Percentiles rank a stretch among this genome's conserved stretches.
Evolutionary conservation across 2,888 invertebrate species (phyloP).

Genomic region (Harpagoxenus sublaevis): DNA sequence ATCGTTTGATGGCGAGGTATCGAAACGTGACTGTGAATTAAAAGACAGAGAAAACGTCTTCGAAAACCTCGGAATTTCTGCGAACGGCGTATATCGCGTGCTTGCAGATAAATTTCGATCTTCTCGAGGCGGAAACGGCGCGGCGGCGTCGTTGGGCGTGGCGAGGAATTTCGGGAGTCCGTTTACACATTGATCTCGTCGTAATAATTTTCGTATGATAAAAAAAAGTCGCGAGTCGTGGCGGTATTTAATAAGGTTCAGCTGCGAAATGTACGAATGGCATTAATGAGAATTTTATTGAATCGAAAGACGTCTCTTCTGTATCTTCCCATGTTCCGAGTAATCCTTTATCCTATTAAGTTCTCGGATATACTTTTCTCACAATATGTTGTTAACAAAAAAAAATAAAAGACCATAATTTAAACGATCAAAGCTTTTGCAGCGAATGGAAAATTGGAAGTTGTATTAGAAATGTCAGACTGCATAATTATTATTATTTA

Average conservation of each 20-base stretch:
- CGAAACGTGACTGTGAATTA: background rate
- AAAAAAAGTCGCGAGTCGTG: conserved; percentile 25
- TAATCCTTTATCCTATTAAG: background rate
- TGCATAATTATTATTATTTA: background rate
- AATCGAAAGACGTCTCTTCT: conserved; percentile 22
- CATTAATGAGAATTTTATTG: conserved; percentile 58
- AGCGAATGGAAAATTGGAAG: background rate
- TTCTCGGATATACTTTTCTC: background rate
- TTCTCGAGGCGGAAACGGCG: background rate
- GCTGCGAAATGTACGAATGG: conserved; percentile 47
- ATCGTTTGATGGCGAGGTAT: conserved; percentile 5
- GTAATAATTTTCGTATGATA: conserved; percentile 41
- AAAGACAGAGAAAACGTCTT: background rate
- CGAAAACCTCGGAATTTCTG: background rate
- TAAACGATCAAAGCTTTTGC: background rate
- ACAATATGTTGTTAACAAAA: background rate
- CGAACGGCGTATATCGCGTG: background rate
- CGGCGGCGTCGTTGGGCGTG: background rate
- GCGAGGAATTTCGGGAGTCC: background rate
- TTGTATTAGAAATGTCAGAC: background rate
- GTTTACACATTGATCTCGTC: conserved; percentile 43
- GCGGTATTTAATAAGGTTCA: conserved; percentile 41
- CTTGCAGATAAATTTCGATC: conserved; percentile 19
- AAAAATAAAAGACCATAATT: background rate
- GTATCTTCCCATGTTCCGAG: background rate